Conservation (phyloP, 2,888 invertebrate species). For the Perizoma affinitatum region DNA sequence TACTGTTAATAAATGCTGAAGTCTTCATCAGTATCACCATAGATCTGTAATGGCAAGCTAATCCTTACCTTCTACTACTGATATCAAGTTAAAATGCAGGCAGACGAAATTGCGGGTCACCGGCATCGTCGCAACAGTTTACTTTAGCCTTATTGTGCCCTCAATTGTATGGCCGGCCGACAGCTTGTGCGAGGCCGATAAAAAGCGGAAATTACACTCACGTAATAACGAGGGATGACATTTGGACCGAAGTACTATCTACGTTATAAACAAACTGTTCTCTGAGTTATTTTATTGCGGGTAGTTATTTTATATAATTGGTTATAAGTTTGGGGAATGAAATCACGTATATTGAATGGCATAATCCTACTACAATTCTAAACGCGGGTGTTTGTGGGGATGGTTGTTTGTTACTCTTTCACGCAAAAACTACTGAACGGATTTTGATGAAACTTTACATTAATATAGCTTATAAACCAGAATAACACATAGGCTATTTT, state of each 20-base stretch:
- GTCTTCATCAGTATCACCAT: no score
- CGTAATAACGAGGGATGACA: slow-evolving; percentile 46
- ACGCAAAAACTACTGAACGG: no score
- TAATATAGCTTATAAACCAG: no score
- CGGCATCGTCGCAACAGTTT: slow-evolving; percentile 46
- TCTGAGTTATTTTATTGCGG: slow-evolving; percentile 24
- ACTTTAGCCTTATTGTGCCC: slow-evolving; percentile 41
- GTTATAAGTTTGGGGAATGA: slow-evolving; percentile 19
- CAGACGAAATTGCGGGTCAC: slow-evolving; percentile 42
- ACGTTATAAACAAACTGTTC: slow-evolving; percentile 28
- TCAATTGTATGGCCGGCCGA: slow-evolving; percentile 42
- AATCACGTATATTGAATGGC: no score
- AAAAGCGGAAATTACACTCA: slow-evolving; percentile 44
- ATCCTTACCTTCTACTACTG: slow-evolving; percentile 1
- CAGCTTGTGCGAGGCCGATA: slow-evolving; percentile 44
- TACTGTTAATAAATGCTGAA: no score
- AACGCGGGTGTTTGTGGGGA: no score
- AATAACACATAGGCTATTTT: no score
- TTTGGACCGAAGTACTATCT: slow-evolving; percentile 22
- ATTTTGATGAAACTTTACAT: no score
- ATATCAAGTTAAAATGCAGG: slow-evolving; percentile 37
- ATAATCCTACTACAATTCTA: no score
- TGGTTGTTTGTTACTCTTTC: no score
- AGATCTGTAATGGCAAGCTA: no score
- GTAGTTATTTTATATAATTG: slow-evolving; percentile 15